These are phyloP conservation scores for Ceratina calcarata DNA, from an alignment of 1,140 invertebrate genomes.

Conservation along the genomic window DNA sequence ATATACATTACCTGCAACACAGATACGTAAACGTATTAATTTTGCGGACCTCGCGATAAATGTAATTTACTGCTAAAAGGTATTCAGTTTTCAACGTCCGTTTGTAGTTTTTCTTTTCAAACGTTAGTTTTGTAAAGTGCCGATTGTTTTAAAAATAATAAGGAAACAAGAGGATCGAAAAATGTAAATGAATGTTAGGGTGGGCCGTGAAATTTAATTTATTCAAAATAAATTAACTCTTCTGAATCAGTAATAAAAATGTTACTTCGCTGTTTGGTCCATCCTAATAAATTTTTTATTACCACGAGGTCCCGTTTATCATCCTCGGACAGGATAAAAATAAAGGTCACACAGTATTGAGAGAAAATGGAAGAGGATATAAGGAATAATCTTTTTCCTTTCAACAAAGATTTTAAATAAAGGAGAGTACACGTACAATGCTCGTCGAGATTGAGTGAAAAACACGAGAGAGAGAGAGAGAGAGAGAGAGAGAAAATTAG, in stretches of 20 bases:
- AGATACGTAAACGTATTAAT: background rate
- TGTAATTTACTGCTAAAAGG: constrained; percentile 2
- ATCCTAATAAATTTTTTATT: background rate
- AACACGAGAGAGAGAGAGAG: background rate
- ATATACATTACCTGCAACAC: background rate
- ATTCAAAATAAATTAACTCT: too few species aligned
- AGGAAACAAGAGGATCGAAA: background rate
- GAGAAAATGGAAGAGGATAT: background rate
- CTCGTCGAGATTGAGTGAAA: background rate
- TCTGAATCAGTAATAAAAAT: too few species aligned
- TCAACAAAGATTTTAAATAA: background rate
- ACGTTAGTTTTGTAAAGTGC: background rate
- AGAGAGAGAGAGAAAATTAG: background rate
- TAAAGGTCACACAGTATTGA: background rate
- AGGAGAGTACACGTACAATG: background rate
- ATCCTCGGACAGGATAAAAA: background rate
- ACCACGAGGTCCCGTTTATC: background rate
- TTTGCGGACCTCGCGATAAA: constrained; percentile 23
- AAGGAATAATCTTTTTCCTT: too few species aligned
- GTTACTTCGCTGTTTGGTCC: too few species aligned
- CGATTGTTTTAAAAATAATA: background rate
- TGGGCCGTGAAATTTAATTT: too few species aligned
- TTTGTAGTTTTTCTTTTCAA: background rate
- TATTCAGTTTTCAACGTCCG: background rate
- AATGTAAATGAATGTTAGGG: too few species aligned